Percentiles rank a stretch among this genome's conserved stretches.
Evolutionary conservation across 92 coral and sea anemone species (phyloP).

Genomic region (Paramuricea clavata): DNA sequence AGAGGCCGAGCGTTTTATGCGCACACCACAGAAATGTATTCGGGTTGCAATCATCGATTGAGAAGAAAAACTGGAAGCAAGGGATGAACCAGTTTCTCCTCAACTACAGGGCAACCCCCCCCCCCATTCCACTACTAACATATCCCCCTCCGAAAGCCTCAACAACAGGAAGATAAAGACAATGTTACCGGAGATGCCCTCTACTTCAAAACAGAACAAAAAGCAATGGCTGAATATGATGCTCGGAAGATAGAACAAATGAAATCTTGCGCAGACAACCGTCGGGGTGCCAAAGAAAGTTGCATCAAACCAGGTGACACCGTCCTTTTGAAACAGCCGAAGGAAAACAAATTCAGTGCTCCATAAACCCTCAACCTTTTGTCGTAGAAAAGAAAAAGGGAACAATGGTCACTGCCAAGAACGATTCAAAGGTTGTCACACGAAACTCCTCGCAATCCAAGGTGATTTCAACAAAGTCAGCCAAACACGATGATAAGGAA

Average conservation of each 20-base stretch:
- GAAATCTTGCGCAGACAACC: constrained; percentile 51
- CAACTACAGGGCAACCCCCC: not conserved
- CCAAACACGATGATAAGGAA: constrained; percentile 22
- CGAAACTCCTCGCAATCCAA: constrained; percentile 57
- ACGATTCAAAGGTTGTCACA: constrained; percentile 49
- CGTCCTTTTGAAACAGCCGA: constrained; percentile 59
- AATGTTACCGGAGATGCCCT: not conserved
- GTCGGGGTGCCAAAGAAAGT: constrained; percentile 36
- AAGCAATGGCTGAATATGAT: not conserved
- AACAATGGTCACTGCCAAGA: constrained; percentile 60
- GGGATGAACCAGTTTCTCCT: not conserved
- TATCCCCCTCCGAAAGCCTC: not conserved
- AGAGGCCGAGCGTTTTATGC: no score
- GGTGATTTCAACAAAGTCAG: constrained; percentile 41
- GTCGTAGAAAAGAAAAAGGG: constrained; percentile 63
- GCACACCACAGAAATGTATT: not conserved
- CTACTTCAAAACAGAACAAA: not conserved
- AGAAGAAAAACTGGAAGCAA: constrained; percentile 4
- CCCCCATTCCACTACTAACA: not conserved
- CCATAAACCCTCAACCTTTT: constrained; percentile 65
- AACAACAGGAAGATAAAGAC: not conserved
- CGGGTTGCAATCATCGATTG: not conserved
- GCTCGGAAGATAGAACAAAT: constrained; percentile 10
- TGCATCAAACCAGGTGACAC: constrained; percentile 62
- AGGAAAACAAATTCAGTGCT: constrained; percentile 64